A percentile compares a stretch with the other conserved stretches of the same genome.
phyloP scores from a whole-genome alignment of 2,888 invertebrate genomes.

The Heteropelma amictum region DNA sequence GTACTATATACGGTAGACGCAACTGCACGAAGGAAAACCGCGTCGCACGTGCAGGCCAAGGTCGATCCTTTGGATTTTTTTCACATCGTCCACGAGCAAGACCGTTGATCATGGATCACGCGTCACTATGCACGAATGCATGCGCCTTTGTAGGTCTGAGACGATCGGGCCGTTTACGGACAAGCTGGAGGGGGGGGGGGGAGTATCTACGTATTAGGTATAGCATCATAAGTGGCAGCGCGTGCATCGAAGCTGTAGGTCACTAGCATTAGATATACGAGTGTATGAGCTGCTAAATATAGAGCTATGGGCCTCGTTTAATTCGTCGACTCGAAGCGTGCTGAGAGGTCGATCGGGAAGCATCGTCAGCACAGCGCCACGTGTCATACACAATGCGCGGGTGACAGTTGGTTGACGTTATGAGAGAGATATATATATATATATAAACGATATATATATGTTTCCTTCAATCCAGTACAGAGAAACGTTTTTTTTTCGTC shows the following conservation, averaged over 20 bases:
- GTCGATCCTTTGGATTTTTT: conserved; percentile 9
- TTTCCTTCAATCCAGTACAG: background rate
- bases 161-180: no score
- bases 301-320: background rate
- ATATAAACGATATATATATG: no score
- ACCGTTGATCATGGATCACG: conserved; percentile 34
- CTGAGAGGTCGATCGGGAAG: conserved; percentile 36
- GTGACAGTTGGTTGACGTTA: background rate
- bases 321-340: conserved; percentile 3
- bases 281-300: background rate
- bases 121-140: background rate
- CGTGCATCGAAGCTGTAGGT: conserved; percentile 25
- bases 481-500: no score
- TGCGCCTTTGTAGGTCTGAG: no score
- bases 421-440: no score
- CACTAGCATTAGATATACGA: conserved; percentile 4
- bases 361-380: conserved; percentile 42
- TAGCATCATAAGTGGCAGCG: conserved; percentile 21
- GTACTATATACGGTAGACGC: no score
- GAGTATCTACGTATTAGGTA: background rate
- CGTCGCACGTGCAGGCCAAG: conserved; percentile 47
- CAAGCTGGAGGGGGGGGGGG: background rate
- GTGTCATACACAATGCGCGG: conserved; percentile 38
- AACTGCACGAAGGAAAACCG: no score
- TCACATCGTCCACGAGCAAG: background rate